Base-by-base conservation (phyloP, 2,113 vertebrate genomes). In the Orycteropus afer region DNA sequence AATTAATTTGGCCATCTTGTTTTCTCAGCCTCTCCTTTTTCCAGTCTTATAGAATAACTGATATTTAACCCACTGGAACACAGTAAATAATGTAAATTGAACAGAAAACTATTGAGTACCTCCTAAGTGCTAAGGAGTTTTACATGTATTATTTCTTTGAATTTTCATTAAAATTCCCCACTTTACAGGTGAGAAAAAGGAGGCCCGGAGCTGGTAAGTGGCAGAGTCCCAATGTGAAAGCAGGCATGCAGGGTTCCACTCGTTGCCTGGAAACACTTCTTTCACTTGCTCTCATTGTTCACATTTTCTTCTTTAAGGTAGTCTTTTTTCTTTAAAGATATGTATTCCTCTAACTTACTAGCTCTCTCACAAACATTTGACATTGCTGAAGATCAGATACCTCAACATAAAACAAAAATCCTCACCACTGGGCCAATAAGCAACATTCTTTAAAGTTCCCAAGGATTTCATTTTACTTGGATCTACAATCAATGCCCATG, bases 151-250 rank as follows among this genome's bases (percentile, higher is more conserved):
- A 63, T 86, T 90, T 73, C 22, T 51, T 93, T 79, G 84, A 47
- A 71, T 90, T 10, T 11, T 90, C 59, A 89, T 74, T 65, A 87
- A 8, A 77, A 20, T 29, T 49, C 18, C 49, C 32, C 59, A 63
- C 55, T 92, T 92, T 78, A 86, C 15, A 51, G 63, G 23, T 92
- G 37, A 77, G 74, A n/a, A 91, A 87, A 77, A 69, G 27, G n/a
- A 95, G 40, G 37, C 18, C 57, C 25, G 71, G 4, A 80, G 7
- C 47, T 29, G 71, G 13, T 49, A 49, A 63, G 10, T 69, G 20
- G 37, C 51, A 91, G 59, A 77, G 61, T 51, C 29, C 78, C 63
- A 42, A 89, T 63, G 40, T 73, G 37, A 80, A 25, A 13, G 20
- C 27, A 86, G 63, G 55, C 9, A 23, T n/a, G 57, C 7, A 73